Conservation (phyloP, 2,888 invertebrate species). For the Lasioglossum lativentre region DNA sequence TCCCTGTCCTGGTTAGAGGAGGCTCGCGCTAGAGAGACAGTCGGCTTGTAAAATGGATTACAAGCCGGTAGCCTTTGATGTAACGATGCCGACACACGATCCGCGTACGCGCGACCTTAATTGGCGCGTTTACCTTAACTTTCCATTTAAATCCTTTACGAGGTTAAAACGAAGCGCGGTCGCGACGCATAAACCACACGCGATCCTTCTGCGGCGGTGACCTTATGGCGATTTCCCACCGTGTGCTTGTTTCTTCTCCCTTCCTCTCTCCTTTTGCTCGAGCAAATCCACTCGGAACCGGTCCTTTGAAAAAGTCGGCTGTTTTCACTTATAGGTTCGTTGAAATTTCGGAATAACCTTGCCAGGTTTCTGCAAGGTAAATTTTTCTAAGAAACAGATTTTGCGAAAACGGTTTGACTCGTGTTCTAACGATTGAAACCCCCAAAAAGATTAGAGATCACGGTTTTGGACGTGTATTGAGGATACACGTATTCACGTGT, state of each 20-base stretch:
- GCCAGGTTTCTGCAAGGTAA: no score
- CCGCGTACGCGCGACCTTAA: constrained; percentile 61
- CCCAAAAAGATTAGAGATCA: no score
- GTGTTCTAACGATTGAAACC: no score
- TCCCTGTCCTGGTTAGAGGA: background rate
- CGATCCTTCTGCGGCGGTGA: constrained; percentile 50
- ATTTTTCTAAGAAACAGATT: no score
- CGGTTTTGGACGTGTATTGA: no score
- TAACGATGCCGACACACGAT: constrained; percentile 39
- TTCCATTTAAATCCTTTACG: constrained; percentile 69
- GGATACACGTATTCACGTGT: no score
- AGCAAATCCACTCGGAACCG: constrained; percentile 28
- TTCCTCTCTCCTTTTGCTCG: constrained; percentile 9
- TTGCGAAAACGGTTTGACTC: no score
- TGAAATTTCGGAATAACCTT: background rate
- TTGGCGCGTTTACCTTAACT: constrained; percentile 70
- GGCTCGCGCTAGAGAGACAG: background rate
- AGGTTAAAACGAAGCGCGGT: constrained; percentile 56
- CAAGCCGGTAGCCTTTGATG: constrained; percentile 54
- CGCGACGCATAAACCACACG: constrained; percentile 58
- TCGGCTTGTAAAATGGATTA: constrained; percentile 18
- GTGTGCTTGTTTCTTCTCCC: constrained; percentile 39
- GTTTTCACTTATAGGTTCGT: no score
- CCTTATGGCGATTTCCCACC: constrained; percentile 67
- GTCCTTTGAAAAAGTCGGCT: background rate